Base-by-base conservation (phyloP, 2,113 vertebrate genomes). In the Balaeniceps rex region DNA sequence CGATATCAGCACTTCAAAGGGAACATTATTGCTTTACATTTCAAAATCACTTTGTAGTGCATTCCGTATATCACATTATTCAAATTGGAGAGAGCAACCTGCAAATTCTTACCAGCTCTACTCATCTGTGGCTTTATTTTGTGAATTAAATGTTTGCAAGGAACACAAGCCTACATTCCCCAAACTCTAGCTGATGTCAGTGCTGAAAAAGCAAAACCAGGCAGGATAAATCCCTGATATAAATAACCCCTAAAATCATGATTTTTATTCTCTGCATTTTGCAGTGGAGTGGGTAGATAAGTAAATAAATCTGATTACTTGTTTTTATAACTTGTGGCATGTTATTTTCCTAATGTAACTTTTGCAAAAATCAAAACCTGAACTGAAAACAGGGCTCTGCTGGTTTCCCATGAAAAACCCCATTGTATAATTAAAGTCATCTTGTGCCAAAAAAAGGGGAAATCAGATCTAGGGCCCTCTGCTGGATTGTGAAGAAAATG, bases 1-100 rank as follows among this genome's bases (percentile, higher is more conserved):
- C 74, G 54, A 44, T 92, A 94, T 63, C 70, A 85, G 54, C 42
- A 69, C 87, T 97, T 95, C 81, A 95, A 96, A 97, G 86, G 52
- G 70, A 94, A 77, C 81, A 83, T 92, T 80, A 90, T 36, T 92
- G 92, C 78, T 96, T 95, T 92, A 88, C 79, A 86, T 88, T 88
- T 94, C 63, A 88, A 86, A 88, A 96, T 77, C 71, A 72, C 83
- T 96, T 95, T 94, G 87, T 95, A 90, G 66, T 83, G 51, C 55
- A 44, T 89, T 88, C 70, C 77, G 74, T 74, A 13, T 14, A 88
- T 60, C 47, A 38, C 47, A 74, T 80, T 90, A 94, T 83, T 92
- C 80, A 91, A 85, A 93, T 12, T 51, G 38, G 46, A 88, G 71
- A 82, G 31, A 87, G 21, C 34, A 74, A 88, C 74, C 91, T 66